A percentile compares a stretch with the other conserved stretches of the same genome.
phyloP scores from a whole-genome alignment of 53 echinoderm and acorn worm species.

The Astropecten irregularis region DNA sequence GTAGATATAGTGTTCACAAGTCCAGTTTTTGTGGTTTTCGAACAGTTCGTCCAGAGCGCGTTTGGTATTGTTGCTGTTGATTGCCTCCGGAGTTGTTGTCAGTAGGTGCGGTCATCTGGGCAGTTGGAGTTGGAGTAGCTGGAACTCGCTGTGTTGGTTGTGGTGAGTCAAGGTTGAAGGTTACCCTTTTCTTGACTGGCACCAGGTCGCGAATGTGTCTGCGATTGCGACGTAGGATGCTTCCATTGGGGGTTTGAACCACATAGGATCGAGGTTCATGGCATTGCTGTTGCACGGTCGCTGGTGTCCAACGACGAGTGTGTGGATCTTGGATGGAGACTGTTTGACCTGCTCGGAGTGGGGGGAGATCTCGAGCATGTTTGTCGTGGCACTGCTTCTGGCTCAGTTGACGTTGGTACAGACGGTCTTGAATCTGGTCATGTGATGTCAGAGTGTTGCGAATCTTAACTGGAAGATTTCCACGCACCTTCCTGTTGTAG shows the following conservation, averaged over 20 bases:
- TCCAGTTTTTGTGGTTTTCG: background rate
- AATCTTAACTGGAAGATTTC: too few species aligned
- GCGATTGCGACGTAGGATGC: too few species aligned
- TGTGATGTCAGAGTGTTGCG: too few species aligned
- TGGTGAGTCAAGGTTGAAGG: too few species aligned
- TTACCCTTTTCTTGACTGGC: conserved; percentile 10
- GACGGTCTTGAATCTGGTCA: too few species aligned
- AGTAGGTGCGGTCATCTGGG: too few species aligned
- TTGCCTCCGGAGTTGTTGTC: background rate
- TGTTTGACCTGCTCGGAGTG: background rate
- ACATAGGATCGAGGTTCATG: conserved; percentile 64
- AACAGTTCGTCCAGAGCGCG: too few species aligned
- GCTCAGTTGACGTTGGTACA: too few species aligned
- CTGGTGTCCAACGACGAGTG: conserved; percentile 56
- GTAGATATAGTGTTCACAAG: background rate
- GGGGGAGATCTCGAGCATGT: conserved; percentile 17
- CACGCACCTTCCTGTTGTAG: too few species aligned
- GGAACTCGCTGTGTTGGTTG: background rate
- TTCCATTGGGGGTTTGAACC: conserved; percentile 55
- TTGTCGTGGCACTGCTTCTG: conserved; percentile 57
- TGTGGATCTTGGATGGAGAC: conserved; percentile 45
- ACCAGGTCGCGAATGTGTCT: conserved; percentile 54
- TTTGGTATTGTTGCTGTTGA: background rate
- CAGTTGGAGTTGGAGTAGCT: background rate
- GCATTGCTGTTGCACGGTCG: conserved; percentile 34